Percentiles rank a stretch among this genome's conserved stretches.
These are phyloP conservation scores for Pygmarrhopalites habei DNA, from an alignment of 1,140 invertebrate genomes.

Conservation along the genomic window DNA sequence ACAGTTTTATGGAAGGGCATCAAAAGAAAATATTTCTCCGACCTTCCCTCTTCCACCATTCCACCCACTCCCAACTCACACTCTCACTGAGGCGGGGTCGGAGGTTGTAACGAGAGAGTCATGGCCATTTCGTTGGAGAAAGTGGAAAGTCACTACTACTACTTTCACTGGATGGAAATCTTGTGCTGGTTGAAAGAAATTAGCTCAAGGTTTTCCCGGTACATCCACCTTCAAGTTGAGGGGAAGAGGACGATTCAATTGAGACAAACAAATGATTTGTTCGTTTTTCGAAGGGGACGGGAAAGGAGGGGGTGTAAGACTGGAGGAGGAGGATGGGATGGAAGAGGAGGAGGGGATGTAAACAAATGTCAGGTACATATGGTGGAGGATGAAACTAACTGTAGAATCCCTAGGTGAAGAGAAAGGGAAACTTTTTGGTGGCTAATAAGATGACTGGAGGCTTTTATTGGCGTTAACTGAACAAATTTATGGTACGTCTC, in stretches of 20 bases:
- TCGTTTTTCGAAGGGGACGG: background rate
- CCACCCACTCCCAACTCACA: too few relatives aligned
- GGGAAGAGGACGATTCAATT: background rate
- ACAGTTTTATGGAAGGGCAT: background rate
- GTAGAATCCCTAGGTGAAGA: background rate
- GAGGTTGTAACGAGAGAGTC: too few relatives aligned
- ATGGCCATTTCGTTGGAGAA: too few relatives aligned
- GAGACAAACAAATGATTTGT: constrained; percentile 19
- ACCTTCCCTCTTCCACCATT: too few relatives aligned
- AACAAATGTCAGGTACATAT: background rate
- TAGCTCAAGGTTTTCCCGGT: too few relatives aligned
- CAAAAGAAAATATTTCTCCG: background rate
- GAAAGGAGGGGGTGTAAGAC: background rate
- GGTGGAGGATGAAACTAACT: background rate
- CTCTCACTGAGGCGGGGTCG: too few relatives aligned
- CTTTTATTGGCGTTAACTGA: constrained; percentile 16
- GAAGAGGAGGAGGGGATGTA: background rate
- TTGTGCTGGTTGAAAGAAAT: too few relatives aligned
- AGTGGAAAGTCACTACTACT: too few relatives aligned
- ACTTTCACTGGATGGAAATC: too few relatives aligned
- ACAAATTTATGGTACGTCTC: constrained; percentile 15
- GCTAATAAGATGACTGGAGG: constrained; percentile 18
- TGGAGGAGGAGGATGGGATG: too few relatives aligned
- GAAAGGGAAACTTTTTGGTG: constrained; percentile 1
- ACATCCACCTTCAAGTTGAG: too few relatives aligned